Conservation (phyloP, 1,140 invertebrate species). For the Conus ventricosus region DNA sequence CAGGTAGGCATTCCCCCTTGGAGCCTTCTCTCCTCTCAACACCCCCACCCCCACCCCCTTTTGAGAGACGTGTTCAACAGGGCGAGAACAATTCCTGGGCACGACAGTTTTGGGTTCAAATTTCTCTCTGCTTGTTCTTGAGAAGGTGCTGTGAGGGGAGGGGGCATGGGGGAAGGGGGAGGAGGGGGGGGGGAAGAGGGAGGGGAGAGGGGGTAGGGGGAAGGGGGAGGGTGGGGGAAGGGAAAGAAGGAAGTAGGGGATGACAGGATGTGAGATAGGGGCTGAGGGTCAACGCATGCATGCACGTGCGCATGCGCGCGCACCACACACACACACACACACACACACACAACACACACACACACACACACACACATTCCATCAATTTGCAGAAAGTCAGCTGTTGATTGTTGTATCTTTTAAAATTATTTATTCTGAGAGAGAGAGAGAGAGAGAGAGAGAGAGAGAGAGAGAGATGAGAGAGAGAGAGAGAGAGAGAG, state of each 20-base stretch:
- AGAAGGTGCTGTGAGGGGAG: not conserved
- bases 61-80: not conserved
- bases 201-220: not conserved
- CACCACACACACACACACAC: too few relatives aligned
- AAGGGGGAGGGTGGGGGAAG: not conserved
- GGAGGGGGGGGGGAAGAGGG: not conserved
- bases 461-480: too few relatives aligned
- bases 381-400: too few relatives aligned
- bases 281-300: not conserved
- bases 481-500: too few relatives aligned
- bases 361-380: too few relatives aligned
- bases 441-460: too few relatives aligned
- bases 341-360: too few relatives aligned
- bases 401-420: too few relatives aligned
- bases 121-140: too few relatives aligned
- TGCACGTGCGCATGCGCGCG: too few relatives aligned
- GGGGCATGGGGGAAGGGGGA: not conserved
- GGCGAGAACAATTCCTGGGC: not conserved
- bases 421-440: too few relatives aligned
- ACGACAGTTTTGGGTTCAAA: not conserved
- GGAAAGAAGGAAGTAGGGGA: slow-evolving; percentile 4
- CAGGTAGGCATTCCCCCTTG: not conserved
- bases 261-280: not conserved
- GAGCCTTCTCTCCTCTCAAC: not conserved
- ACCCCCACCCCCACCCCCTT: not conserved